Percentiles rank a stretch among this genome's conserved stretches.
Evolutionary conservation across 2,113 vertebrate genomes (phyloP).

Genomic region (Lophura nycthemera): DNA sequence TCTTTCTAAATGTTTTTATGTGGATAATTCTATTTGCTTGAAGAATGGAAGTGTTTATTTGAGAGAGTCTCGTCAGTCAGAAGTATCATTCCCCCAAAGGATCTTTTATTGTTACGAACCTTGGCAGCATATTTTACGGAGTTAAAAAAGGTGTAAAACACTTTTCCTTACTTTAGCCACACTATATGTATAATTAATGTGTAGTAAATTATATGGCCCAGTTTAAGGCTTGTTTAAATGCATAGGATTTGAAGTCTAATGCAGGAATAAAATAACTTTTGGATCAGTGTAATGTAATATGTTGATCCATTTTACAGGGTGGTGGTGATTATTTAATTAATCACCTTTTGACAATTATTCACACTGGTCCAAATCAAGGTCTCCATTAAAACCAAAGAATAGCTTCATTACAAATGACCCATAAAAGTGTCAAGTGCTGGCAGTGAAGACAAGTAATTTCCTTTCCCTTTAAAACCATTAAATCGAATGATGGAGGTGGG

Average conservation of each 20-base stretch:
- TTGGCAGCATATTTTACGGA: slow-evolving; percentile 48
- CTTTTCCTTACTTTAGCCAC: slow-evolving; percentile 67
- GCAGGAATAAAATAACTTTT: slow-evolving; percentile 85
- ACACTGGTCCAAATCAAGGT: slow-evolving; percentile 84
- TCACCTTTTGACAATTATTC: slow-evolving; percentile 87
- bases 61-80: not conserved
- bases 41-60: fast-evolving
- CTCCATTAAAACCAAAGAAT: slow-evolving; percentile 85
- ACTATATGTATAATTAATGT: slow-evolving; percentile 82
- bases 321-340: slow-evolving; percentile 88
- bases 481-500: slow-evolving; percentile 75
- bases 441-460: slow-evolving; percentile 84
- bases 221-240: slow-evolving; percentile 88
- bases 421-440: slow-evolving; percentile 85
- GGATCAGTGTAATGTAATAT: slow-evolving; percentile 80
- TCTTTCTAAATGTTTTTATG: not conserved
- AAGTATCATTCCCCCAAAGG: not conserved
- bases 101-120: slow-evolving; percentile 20
- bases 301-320: slow-evolving; percentile 84
- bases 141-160: slow-evolving; percentile 76
- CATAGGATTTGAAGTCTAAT: slow-evolving; percentile 81
- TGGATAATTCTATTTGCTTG: not conserved
- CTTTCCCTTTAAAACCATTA: slow-evolving; percentile 82
- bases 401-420: slow-evolving; percentile 87
- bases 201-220: slow-evolving; percentile 77